These are phyloP conservation scores for Xanthia togata DNA, from an alignment of 2,888 invertebrate genomes.

Conservation along the genomic window DNA sequence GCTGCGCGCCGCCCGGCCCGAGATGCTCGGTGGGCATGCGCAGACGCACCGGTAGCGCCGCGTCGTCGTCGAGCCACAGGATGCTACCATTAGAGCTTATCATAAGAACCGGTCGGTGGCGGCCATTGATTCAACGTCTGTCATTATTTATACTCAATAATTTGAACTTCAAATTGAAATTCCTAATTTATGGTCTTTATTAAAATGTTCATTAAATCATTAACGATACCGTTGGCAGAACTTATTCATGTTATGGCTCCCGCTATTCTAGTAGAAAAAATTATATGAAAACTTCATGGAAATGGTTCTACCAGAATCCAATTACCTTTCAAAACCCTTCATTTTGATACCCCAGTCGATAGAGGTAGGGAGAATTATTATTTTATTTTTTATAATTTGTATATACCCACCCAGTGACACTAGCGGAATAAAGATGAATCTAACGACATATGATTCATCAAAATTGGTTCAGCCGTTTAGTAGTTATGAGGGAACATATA, in stretches of 20 bases:
- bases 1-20: not conserved
- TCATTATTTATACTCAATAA: slow-evolving; percentile 8
- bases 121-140: not conserved
- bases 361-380: too few species aligned
- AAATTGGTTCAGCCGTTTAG: too few species aligned
- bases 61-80: not conserved
- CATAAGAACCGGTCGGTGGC: slow-evolving; percentile 7
- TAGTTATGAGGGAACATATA: too few species aligned
- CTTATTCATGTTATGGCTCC: not conserved
- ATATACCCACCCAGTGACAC: too few species aligned
- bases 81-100: slow-evolving; percentile 24
- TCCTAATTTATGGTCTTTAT: not conserved
- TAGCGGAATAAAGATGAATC: too few species aligned
- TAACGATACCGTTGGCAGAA: not conserved
- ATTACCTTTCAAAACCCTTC: too few species aligned
- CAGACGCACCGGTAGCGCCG: not conserved
- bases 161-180: slow-evolving; percentile 10
- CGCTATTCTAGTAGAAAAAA: too few species aligned
- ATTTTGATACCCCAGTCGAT: too few species aligned
- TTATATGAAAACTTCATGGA: too few species aligned
- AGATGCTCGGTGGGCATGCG: not conserved
- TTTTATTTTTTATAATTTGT: too few species aligned
- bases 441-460: too few species aligned
- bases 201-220: not conserved
- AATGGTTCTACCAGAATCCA: too few species aligned